Evolutionary conservation across 2,113 vertebrate species (phyloP), one percentile per base, ranked within the genome.

Genomic region (Megaceryle torquata): DNA sequence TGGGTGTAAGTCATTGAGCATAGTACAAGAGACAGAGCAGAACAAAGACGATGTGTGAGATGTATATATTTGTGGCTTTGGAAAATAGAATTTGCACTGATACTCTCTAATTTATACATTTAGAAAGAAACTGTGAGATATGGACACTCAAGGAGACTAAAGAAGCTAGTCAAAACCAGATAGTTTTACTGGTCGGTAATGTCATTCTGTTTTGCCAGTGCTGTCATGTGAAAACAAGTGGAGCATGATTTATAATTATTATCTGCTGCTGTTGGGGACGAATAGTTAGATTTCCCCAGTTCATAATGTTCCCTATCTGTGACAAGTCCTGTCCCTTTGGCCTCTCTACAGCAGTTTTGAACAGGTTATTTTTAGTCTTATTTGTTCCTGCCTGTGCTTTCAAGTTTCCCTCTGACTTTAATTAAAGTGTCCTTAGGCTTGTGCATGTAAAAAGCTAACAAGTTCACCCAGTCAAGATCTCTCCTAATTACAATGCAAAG

Each of bases 401-500:
- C 92, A 96, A 89, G 82, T 89, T 70, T 95, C 72, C 67, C n/a
- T 72, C 64, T 96, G 89, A 76, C 83, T 94, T 95, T 96, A 79
- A 93, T 97, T 97, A 97, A 97, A 95, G 64, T 75, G 76, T 96
- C 80, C 79, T 94, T 88, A 78, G 89, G 83, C 60, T 97, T 91
- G 44, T 91, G 83, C 46, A 77, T 77, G 71, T 63, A 95, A 74
- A 94, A 86, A 89, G 50, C 71, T 88, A 92, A 71, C 96, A 86
- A 92, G 63, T 69, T 91, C 69, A 89, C 37, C 74, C 95, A 92
- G 86, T 51, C 63, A 89, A 91, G 83, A 82, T 89, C 77, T 85
- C 26, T 83, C 82, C 76, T 96, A 86, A 96, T 97, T 84, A 90
- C 67, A 91, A 89, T 96, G 93, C 78, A 94, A 97, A 96, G 75